A percentile compares a stretch with the other conserved stretches of the same genome.
Evolutionary conservation across 2,113 vertebrate species (phyloP).

Genomic region (Manacus vitellinus): DNA sequence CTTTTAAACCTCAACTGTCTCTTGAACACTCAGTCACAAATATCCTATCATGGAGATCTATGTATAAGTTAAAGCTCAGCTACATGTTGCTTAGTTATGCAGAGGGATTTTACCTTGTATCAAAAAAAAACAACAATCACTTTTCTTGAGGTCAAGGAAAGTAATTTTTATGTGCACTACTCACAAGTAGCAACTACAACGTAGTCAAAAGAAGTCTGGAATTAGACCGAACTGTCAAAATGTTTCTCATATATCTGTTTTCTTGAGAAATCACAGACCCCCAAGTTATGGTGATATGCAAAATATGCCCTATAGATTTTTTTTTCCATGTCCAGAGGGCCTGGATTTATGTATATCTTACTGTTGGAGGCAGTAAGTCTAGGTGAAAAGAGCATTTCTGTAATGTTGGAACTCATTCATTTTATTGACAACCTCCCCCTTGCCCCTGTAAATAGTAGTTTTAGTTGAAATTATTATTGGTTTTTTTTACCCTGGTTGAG

Average conservation of each 20-base stretch:
- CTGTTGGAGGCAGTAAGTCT: constrained; percentile 3
- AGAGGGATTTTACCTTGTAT: background rate
- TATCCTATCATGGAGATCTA: background rate
- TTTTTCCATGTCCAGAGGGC: background rate
- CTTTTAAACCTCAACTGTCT: background rate
- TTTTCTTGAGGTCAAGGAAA: background rate
- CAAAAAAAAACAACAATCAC: background rate
- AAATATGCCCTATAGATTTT: background rate
- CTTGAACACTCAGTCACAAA: background rate
- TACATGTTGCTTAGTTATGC: background rate
- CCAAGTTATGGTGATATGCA: constrained; percentile 20
- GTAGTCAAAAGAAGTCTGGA: background rate
- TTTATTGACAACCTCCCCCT: background rate
- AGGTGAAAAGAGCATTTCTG: constrained; percentile 13
- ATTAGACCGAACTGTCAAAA: constrained; percentile 21
- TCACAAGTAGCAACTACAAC: background rate
- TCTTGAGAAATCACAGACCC: constrained; percentile 44
- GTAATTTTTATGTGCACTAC: background rate
- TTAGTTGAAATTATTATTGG: constrained; percentile 10
- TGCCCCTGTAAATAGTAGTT: background rate
- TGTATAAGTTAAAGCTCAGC: background rate
- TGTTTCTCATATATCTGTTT: constrained; percentile 50
- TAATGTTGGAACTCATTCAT: background rate
- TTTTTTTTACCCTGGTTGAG: constrained; percentile 8
- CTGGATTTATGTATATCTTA: constrained; percentile 1